Conservation (phyloP, 2,797 vertebrate species). For the Antennarius maculatus region DNA sequence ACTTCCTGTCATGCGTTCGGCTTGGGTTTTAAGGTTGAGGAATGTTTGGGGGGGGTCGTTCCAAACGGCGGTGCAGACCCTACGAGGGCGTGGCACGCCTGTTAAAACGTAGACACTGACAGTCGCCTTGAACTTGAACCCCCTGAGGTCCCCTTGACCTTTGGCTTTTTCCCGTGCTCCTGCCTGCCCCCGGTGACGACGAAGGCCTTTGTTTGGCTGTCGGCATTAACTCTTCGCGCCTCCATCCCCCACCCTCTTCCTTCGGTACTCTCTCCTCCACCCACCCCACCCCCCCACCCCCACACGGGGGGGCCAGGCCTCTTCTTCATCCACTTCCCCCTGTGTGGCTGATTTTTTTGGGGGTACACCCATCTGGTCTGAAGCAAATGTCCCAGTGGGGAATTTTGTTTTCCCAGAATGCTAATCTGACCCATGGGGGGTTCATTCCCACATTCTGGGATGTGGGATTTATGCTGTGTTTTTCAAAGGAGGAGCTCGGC, state of each 20-base stretch:
- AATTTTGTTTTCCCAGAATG: conserved; percentile 81
- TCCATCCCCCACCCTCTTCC: conserved; percentile 41
- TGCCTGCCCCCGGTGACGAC: conserved; percentile 62
- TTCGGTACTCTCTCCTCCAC: conserved; percentile 42
- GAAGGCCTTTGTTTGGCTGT: conserved; percentile 81
- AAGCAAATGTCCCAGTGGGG: conserved; percentile 69
- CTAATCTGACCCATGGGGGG: conserved; percentile 70
- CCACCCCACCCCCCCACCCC: conserved; percentile 28
- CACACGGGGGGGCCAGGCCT: conserved; percentile 37
- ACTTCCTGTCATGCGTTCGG: conserved; percentile 26
- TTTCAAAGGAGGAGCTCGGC: conserved; percentile 53
- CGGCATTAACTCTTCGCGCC: conserved; percentile 78
- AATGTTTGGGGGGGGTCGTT: conserved; percentile 26
- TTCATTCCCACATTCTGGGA: conserved; percentile 76
- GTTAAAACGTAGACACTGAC: conserved; percentile 77
- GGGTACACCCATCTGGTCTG: conserved; percentile 71
- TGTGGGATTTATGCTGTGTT: conserved; percentile 70
- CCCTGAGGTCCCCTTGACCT: conserved; percentile 81
- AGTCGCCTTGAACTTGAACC: conserved; percentile 85
- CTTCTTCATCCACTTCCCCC: conserved; percentile 45
- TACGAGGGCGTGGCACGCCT: conserved; percentile 39
- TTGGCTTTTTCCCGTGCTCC: conserved; percentile 77
- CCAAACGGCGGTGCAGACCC: conserved; percentile 25
- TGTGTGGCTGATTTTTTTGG: conserved; percentile 59
- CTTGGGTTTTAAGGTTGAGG: conserved; percentile 38